These are phyloP conservation scores for Fulica atra DNA, from an alignment of 2,113 vertebrate genomes.

Conservation along the genomic window DNA sequence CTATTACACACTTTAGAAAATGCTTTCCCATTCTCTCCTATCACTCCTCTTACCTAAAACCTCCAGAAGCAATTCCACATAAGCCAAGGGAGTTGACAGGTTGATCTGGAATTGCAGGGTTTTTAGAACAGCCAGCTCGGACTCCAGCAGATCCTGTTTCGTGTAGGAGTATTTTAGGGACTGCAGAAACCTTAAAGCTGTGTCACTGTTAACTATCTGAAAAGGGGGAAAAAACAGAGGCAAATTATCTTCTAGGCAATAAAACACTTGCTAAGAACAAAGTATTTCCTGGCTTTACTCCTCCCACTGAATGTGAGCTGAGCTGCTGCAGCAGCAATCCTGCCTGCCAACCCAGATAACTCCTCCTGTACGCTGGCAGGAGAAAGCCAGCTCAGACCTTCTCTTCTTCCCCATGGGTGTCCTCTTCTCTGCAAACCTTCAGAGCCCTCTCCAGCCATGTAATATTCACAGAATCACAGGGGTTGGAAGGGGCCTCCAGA, in stretches of 20 bases:
- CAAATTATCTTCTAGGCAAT: background rate
- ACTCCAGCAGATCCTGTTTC: conserved; percentile 83
- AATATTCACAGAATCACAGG: rapidly evolving
- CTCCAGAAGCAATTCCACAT: conserved; percentile 89
- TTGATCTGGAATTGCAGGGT: conserved; percentile 87
- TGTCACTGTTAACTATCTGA: conserved; percentile 82
- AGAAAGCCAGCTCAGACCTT: background rate
- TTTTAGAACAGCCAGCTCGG: conserved; percentile 87
- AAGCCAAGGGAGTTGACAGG: conserved; percentile 83
- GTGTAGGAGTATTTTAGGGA: conserved; percentile 78
- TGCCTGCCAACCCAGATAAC: background rate
- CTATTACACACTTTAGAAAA: rapidly evolving
- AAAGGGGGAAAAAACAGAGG: background rate
- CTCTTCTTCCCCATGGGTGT: background rate
- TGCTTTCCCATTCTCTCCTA: background rate
- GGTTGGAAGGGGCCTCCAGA: too few species aligned
- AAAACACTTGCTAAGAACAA: background rate
- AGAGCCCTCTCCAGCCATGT: background rate
- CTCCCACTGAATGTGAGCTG: rapidly evolving
- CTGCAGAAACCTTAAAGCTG: conserved; percentile 82
- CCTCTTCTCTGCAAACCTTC: background rate
- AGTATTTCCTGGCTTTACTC: background rate
- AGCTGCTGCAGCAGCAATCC: too few species aligned
- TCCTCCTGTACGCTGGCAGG: background rate
- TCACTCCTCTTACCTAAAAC: conserved; percentile 84